Evolutionary conservation across 2,113 vertebrate species (phyloP).

Genomic region (Acanthochromis polyacanthus): DNA sequence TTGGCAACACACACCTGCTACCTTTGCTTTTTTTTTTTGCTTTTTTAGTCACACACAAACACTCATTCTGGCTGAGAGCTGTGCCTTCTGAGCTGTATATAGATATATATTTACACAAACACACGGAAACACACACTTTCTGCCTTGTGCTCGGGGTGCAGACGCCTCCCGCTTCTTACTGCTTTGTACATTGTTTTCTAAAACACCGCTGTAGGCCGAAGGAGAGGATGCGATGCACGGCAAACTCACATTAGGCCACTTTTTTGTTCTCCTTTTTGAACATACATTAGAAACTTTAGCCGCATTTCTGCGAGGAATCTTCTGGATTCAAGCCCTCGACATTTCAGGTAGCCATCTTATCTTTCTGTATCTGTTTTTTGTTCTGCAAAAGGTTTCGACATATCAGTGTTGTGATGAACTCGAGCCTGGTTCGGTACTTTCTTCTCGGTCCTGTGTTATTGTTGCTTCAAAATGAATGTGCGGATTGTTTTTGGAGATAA

Average conservation of each 20-base stretch:
- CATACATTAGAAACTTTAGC: neutral
- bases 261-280: slow-evolving; percentile 17
- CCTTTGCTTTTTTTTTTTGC: slow-evolving; percentile 31
- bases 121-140: slow-evolving; percentile 6
- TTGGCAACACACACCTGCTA: slow-evolving; percentile 52
- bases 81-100: slow-evolving; percentile 74
- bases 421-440: neutral
- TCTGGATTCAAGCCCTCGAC: neutral
- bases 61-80: slow-evolving; percentile 50
- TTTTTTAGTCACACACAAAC: slow-evolving; percentile 20
- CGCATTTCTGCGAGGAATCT: neutral
- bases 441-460: neutral
- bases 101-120: slow-evolving; percentile 32
- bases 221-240: slow-evolving; percentile 14
- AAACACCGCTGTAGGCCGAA: slow-evolving; percentile 19
- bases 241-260: slow-evolving; percentile 14
- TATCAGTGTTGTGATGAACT: neutral
- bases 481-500: slow-evolving; percentile 14
- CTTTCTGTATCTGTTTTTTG: neutral
- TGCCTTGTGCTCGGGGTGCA: slow-evolving; percentile 55
- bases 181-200: slow-evolving; percentile 41
- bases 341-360: neutral
- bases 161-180: slow-evolving; percentile 15
- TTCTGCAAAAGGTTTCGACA: neutral
- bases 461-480: slow-evolving; percentile 28